phyloP scores from a whole-genome alignment of 1,140 invertebrate species.

The Diploscapter pachys region DNA sequence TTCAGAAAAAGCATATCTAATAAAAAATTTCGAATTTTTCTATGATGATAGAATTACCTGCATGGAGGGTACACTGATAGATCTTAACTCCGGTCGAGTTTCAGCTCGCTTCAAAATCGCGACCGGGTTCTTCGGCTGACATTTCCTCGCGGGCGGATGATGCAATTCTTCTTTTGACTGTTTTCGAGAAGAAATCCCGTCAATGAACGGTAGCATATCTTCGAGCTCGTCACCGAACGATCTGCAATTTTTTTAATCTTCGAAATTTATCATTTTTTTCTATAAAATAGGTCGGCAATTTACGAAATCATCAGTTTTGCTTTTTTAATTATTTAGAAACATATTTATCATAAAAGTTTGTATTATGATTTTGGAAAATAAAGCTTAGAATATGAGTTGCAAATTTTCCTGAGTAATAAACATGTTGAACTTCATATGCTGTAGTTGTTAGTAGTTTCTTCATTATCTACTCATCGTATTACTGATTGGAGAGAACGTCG shows the following conservation, averaged over 20 bases:
- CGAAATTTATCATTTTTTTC: too few relatives aligned
- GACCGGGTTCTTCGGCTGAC: not conserved
- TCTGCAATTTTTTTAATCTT: slow-evolving; percentile 21
- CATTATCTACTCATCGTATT: too few relatives aligned
- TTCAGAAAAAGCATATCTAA: not conserved
- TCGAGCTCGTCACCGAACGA: slow-evolving; percentile 53
- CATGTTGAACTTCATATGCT: too few relatives aligned
- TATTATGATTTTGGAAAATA: not conserved
- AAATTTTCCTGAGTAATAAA: not conserved
- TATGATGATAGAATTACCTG: not conserved
- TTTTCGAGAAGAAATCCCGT: slow-evolving; percentile 26
- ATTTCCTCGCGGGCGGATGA: too few relatives aligned
- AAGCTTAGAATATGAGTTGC: not conserved
- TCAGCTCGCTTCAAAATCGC: not conserved
- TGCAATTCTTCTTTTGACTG: slow-evolving; percentile 26
- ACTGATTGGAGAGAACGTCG: too few relatives aligned
- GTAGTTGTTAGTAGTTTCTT: too few relatives aligned
- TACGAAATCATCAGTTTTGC: not conserved
- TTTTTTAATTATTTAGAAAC: not conserved
- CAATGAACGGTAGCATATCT: slow-evolving; percentile 51
- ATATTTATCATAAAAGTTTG: slow-evolving; percentile 5
- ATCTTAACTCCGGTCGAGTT: not conserved
- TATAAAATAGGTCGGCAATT: too few relatives aligned
- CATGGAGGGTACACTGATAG: not conserved
- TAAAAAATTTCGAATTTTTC: not conserved